These are phyloP conservation scores for Megamerina dolium DNA, from an alignment of 2,888 invertebrate species.

Conservation along the genomic window DNA sequence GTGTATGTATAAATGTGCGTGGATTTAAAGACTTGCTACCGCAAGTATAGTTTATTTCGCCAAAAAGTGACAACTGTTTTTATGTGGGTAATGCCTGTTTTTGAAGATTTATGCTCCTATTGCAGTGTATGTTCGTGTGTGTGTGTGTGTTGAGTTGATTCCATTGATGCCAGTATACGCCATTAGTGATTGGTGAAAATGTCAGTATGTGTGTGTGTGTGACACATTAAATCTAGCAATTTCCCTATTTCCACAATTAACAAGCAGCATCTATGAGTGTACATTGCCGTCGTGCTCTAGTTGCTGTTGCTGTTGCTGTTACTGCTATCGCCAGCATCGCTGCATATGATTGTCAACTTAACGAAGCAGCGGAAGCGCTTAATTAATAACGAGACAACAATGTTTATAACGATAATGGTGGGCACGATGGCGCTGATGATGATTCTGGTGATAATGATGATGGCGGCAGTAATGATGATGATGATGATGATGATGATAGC, in stretches of 20 bases:
- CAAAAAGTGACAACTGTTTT: too few relatives aligned
- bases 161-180: too few relatives aligned
- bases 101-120: too few relatives aligned
- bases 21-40: too few relatives aligned
- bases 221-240: not conserved
- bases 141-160: too few relatives aligned
- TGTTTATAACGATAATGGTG: too few relatives aligned
- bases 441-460: constrained; percentile 2
- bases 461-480: constrained; percentile 2
- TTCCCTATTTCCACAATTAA: not conserved
- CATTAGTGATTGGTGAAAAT: too few relatives aligned
- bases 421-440: not conserved
- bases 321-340: too few relatives aligned
- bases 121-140: too few relatives aligned
- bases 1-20: not conserved
- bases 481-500: not conserved
- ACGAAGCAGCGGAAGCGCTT: constrained; percentile 7
- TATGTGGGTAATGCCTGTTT: too few relatives aligned
- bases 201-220: not conserved
- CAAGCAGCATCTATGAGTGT: not conserved
- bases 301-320: constrained; percentile 3
- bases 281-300: not conserved
- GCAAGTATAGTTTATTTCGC: too few relatives aligned
- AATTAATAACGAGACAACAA: constrained; percentile 10
- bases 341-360: constrained; percentile 1